These are phyloP conservation scores for Cyclina sinensis DNA, from an alignment of 1,140 invertebrate species.

Conservation along the genomic window DNA sequence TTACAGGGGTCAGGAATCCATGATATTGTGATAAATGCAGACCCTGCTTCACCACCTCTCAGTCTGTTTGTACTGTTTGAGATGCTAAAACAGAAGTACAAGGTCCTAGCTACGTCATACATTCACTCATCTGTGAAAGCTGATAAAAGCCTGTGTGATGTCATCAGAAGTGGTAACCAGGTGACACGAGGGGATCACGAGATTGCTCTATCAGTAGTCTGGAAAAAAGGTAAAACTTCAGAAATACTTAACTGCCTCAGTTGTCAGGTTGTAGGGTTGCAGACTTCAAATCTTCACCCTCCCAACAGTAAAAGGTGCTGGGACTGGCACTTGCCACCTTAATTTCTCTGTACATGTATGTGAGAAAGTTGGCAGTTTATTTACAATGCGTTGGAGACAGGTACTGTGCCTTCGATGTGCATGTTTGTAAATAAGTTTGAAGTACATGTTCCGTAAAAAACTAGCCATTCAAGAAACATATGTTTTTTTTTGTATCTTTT, in stretches of 20 bases:
- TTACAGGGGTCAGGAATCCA: conserved; percentile 85
- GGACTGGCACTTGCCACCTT: too few relatives aligned
- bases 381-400: too few relatives aligned
- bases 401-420: too few relatives aligned
- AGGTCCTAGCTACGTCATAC: conserved; percentile 88
- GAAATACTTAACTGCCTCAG: neutral
- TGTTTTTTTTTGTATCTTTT: too few relatives aligned
- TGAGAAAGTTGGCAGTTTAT: too few relatives aligned
- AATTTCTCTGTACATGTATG: too few relatives aligned
- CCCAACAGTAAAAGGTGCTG: too few relatives aligned
- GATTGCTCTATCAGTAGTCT: conserved; percentile 91
- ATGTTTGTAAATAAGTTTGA: too few relatives aligned
- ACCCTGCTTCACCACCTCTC: conserved; percentile 90
- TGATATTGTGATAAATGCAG: conserved; percentile 91
- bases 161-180: conserved; percentile 77
- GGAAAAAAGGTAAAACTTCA: conserved; percentile 90
- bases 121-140: conserved; percentile 90
- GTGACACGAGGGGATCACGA: conserved; percentile 80
- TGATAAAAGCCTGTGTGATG: conserved; percentile 83
- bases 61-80: conserved; percentile 90
- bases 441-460: too few relatives aligned
- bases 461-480: too few relatives aligned
- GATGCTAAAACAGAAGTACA: conserved; percentile 87
- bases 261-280: neutral
- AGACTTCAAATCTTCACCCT: too few relatives aligned